Conservation (phyloP, 2,113 vertebrate species). For the Microtus montanus region DNA sequence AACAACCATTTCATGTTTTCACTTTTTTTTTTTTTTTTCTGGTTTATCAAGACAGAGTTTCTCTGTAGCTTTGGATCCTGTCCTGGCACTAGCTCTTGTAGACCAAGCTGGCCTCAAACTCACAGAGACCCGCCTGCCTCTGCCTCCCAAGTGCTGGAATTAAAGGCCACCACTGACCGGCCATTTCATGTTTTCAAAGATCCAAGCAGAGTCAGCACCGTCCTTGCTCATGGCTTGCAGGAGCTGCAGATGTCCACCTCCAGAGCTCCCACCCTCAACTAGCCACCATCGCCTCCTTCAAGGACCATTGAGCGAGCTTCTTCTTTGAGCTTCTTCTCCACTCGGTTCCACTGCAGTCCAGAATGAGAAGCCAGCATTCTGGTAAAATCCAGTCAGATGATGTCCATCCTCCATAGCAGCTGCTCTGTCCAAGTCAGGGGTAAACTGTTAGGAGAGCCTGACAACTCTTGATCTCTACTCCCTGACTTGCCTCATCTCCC, state of each 20-base stretch:
- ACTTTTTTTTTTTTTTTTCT: background rate
- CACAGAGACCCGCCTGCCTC: too few species aligned
- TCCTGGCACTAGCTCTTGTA: too few species aligned
- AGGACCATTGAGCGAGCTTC: fast-evolving
- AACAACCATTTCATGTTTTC: background rate
- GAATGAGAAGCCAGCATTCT: background rate
- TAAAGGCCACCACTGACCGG: too few species aligned
- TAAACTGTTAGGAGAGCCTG: background rate
- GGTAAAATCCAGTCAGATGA: background rate
- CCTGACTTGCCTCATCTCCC: background rate
- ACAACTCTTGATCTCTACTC: background rate
- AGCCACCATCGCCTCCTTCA: fast-evolving
- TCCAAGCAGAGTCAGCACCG: background rate
- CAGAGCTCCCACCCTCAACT: fast-evolving
- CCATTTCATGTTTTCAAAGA: too few species aligned
- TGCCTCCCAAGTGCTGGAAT: too few species aligned
- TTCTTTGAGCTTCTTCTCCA: too few species aligned
- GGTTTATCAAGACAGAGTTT: too few species aligned
- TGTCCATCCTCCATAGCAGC: background rate
- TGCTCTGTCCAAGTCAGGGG: background rate
- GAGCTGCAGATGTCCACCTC: background rate
- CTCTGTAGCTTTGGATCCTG: too few species aligned
- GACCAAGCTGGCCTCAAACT: too few species aligned
- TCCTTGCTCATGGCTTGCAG: background rate
- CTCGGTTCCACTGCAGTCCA: background rate